Evolutionary conservation across 2,888 invertebrate genomes (phyloP).

Genomic region (Callyntrura guangdongensis): DNA sequence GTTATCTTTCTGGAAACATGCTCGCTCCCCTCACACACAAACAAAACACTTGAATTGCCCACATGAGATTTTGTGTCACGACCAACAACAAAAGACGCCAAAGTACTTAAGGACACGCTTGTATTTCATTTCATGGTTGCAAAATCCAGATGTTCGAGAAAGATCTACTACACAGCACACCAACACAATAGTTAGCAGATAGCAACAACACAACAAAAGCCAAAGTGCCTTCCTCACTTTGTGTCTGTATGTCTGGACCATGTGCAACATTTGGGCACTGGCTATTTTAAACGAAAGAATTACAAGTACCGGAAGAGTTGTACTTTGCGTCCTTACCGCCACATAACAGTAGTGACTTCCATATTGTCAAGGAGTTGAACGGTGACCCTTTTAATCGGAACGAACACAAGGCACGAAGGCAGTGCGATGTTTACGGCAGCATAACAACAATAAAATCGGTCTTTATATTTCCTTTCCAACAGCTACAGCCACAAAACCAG

Average conservation of each 20-base stretch:
- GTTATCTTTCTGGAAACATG: constrained; percentile 49
- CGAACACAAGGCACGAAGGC: neutral
- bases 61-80: constrained; percentile 67
- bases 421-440: neutral
- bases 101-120: constrained; percentile 65
- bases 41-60: constrained; percentile 48
- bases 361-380: neutral
- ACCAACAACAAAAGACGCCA: constrained; percentile 51
- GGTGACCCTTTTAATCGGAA: constrained; percentile 16
- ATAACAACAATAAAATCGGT: constrained; percentile 8
- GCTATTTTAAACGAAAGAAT: neutral
- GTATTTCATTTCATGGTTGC: constrained; percentile 52
- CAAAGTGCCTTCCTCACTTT: no score
- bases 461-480: constrained; percentile 23
- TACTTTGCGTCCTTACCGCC: neutral
- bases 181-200: neutral
- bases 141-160: constrained; percentile 56
- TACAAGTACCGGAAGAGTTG: neutral
- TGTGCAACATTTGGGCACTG: neutral
- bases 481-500: neutral
- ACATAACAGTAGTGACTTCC: neutral
- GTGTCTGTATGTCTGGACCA: neutral
- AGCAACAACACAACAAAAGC: neutral
- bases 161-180: neutral
- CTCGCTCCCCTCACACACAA: neutral